phyloP scores from a whole-genome alignment of 2,888 invertebrate species.

The Lithophane semibrunnea region DNA sequence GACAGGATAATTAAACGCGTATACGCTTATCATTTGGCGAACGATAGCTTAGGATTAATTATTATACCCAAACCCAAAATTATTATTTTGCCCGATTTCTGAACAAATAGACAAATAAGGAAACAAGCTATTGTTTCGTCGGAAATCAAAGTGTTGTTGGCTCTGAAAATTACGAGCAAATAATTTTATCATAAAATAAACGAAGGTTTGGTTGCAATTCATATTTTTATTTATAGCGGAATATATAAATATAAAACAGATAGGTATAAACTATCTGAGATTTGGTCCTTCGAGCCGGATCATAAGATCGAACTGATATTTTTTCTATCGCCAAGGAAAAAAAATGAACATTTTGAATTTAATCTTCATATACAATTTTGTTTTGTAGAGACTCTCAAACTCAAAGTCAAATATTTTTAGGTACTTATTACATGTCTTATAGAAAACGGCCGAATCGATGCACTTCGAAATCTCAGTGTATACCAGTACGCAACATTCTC shows the following conservation, averaged over 20 bases:
- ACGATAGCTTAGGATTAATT: constrained; percentile 6
- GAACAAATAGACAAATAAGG: constrained; percentile 19
- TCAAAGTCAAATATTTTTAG: not conserved
- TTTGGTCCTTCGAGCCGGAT: constrained; percentile 29
- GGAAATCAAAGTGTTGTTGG: constrained; percentile 19
- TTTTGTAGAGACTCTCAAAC: not conserved
- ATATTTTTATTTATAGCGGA: constrained; percentile 21
- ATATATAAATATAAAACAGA: not conserved
- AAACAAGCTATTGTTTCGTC: constrained; percentile 39
- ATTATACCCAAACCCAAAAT: constrained; percentile 5
- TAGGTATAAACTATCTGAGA: not conserved
- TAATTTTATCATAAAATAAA: constrained; percentile 13
- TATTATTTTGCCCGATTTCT: not conserved
- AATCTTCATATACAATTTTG: not conserved
- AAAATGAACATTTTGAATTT: not conserved
- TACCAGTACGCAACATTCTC: no score
- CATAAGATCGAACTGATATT: not conserved
- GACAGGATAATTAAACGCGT: constrained; percentile 20
- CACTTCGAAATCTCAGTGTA: no score
- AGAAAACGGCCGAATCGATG: no score
- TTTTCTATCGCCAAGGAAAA: not conserved
- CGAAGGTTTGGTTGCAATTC: not conserved
- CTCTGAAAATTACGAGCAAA: constrained; percentile 19
- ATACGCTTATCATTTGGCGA: constrained; percentile 20
- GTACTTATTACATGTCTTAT: no score